Percentiles rank a stretch among this genome's conserved stretches.
phyloP scores from a whole-genome alignment of 2,113 vertebrate genomes.

The Sceloporus undulatus region DNA sequence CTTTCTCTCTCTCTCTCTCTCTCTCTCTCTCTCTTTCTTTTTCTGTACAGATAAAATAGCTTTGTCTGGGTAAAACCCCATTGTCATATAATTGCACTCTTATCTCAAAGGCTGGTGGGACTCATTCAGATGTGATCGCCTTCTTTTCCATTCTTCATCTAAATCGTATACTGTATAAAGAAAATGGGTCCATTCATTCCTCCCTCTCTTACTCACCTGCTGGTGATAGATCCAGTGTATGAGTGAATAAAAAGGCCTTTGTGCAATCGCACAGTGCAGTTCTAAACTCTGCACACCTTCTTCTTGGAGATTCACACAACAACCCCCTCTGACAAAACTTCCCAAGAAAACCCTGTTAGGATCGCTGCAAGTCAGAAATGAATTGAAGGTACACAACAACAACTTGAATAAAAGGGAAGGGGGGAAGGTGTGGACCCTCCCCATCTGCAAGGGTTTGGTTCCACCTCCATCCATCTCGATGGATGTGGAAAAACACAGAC shows the following conservation, averaged over 20 bases:
- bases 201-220: constrained; percentile 22
- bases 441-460: no score
- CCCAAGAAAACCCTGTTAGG: not conserved
- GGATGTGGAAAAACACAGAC: no score
- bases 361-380: not conserved
- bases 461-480: no score
- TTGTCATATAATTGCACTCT: constrained; percentile 41
- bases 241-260: constrained; percentile 21
- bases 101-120: constrained; percentile 33
- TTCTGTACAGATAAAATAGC: constrained; percentile 6
- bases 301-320: not conserved
- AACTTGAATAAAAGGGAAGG: no score
- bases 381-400: no score
- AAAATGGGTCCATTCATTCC: constrained; percentile 6
- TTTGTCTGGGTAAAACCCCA: not conserved
- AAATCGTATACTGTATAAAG: constrained; percentile 23
- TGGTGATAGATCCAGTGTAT: not conserved
- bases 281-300: not conserved
- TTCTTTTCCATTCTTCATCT: constrained; percentile 21
- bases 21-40: not conserved
- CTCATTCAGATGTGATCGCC: constrained; percentile 39
- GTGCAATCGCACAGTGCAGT: not conserved
- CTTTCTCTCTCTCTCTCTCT: not conserved
- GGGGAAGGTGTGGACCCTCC: no score
- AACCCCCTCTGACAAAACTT: not conserved